phyloP scores from a whole-genome alignment of 2,888 invertebrate species.

The Encarsia formosa region DNA sequence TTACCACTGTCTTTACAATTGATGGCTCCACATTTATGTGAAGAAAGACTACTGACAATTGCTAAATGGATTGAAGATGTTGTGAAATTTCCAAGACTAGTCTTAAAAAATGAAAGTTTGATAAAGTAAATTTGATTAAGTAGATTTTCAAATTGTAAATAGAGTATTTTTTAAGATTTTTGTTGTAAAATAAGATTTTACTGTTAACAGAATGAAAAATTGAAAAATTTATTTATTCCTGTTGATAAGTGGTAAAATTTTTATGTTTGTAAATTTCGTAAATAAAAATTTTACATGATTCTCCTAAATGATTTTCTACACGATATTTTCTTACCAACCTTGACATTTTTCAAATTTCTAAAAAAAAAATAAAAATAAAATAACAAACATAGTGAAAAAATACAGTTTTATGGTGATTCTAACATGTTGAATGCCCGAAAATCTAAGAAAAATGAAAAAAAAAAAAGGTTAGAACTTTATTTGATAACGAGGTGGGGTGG shows the following conservation, averaged over 20 bases:
- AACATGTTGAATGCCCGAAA: too few species aligned
- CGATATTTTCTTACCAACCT: too few species aligned
- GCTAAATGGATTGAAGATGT: conserved; percentile 77
- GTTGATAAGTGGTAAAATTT: background rate
- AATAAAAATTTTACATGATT: background rate
- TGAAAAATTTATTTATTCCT: too few species aligned
- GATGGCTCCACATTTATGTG: conserved; percentile 76
- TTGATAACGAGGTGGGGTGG: too few species aligned
- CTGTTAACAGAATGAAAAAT: background rate
- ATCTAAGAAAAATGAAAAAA: too few species aligned
- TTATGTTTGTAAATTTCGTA: background rate
- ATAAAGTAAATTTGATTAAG: conserved; percentile 28
- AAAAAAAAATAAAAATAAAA: too few species aligned
- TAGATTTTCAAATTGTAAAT: conserved; percentile 5
- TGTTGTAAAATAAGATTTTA: background rate
- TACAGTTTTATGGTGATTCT: too few species aligned
- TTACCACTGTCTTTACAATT: conserved; percentile 85
- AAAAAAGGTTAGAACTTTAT: too few species aligned
- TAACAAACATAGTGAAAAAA: too few species aligned
- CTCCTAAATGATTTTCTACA: background rate
- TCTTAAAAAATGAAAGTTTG: conserved; percentile 36
- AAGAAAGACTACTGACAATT: conserved; percentile 69
- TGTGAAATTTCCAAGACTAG: conserved; percentile 61
- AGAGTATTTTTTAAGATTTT: conserved; percentile 5
- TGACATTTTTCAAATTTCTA: too few species aligned